Evolutionary conservation across 2,888 invertebrate species (phyloP).

Genomic region (Aphidius colemani): DNA sequence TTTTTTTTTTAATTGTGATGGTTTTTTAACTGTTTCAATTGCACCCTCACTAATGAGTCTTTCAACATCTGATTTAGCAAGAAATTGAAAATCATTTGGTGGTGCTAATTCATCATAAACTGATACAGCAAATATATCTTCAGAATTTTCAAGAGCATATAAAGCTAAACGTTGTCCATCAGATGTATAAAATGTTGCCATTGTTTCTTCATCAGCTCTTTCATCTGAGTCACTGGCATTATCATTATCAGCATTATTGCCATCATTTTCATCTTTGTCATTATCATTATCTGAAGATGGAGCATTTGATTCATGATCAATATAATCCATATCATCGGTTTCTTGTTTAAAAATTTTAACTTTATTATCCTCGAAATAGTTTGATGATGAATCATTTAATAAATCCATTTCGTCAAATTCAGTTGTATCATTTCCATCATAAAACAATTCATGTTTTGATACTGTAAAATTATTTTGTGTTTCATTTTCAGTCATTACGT

Average conservation of each 20-base stretch:
- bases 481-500: no score
- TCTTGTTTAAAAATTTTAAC: no score
- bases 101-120: slow-evolving; percentile 56
- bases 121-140: slow-evolving; percentile 57
- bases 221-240: slow-evolving; percentile 34
- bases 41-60: slow-evolving; percentile 58
- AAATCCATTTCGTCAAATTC: no score
- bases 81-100: slow-evolving; percentile 56
- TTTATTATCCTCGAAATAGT: no score
- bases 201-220: slow-evolving; percentile 54
- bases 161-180: slow-evolving; percentile 55
- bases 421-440: no score
- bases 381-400: no score
- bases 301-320: no score
- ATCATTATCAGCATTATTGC: neutral
- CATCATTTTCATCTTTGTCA: neutral
- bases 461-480: no score
- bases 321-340: no score
- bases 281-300: no score
- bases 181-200: slow-evolving; percentile 56
- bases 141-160: slow-evolving; percentile 57
- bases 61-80: slow-evolving; percentile 56
- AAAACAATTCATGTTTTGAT: no score
- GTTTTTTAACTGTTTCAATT: slow-evolving; percentile 56
- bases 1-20: slow-evolving; percentile 50